Conservation (phyloP, 2,888 invertebrate genomes). For the Brachyptera risi region DNA sequence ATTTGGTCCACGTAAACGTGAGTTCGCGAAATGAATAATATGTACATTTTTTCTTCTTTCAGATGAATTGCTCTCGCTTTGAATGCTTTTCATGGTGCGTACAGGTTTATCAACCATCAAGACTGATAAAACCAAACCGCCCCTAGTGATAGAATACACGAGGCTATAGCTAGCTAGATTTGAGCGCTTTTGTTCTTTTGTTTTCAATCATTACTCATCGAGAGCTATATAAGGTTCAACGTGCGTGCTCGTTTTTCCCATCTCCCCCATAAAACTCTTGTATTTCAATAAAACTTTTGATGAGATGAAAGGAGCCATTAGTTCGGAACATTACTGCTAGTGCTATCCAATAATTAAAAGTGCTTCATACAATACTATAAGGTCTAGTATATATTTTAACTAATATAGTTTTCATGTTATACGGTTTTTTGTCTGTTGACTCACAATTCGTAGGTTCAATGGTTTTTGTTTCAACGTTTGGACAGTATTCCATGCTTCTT, state of each 20-base stretch:
- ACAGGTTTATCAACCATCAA: not conserved
- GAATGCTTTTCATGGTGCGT: not conserved
- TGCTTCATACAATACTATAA: not conserved
- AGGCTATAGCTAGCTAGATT: too few relatives aligned
- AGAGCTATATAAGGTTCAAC: too few relatives aligned
- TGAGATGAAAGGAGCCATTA: not conserved
- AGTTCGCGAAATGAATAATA: too few relatives aligned
- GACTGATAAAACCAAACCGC: conserved; percentile 6
- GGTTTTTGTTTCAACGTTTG: too few relatives aligned
- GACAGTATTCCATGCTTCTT: not conserved
- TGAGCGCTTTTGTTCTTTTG: conserved; percentile 12
- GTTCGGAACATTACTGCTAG: not conserved
- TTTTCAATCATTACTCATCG: conserved; percentile 5
- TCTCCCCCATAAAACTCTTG: not conserved
- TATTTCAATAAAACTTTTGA: too few relatives aligned
- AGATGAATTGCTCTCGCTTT: too few relatives aligned
- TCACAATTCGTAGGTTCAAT: not conserved
- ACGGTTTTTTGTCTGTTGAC: not conserved
- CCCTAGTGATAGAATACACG: not conserved
- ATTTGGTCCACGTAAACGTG: too few relatives aligned
- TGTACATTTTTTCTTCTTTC: too few relatives aligned
- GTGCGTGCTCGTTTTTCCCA: too few relatives aligned
- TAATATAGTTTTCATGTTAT: not conserved
- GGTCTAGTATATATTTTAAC: not conserved
- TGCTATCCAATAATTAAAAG: not conserved